A percentile compares a stretch with the other conserved stretches of the same genome.
These are phyloP conservation scores for Hyphantria cunea DNA, from an alignment of 1,140 invertebrate species.

Conservation along the genomic window DNA sequence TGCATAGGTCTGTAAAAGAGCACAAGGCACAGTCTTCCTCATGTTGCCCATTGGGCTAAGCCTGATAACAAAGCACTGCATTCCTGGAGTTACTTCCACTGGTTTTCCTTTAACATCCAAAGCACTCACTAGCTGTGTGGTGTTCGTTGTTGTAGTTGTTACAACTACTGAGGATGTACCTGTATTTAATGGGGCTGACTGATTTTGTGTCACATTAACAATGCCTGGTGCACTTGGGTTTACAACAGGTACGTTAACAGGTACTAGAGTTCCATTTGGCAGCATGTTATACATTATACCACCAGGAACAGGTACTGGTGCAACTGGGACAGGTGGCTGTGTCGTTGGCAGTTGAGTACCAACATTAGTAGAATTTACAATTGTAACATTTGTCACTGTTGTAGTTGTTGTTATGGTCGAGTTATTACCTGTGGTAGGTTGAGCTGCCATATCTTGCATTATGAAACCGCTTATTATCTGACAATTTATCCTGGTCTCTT, in stretches of 20 bases:
- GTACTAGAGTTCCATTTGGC: slow-evolving; percentile 66
- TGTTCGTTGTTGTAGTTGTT: slow-evolving; percentile 59
- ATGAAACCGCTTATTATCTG: slow-evolving; percentile 70
- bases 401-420: slow-evolving; percentile 51
- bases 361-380: slow-evolving; percentile 49
- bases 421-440: slow-evolving; percentile 46
- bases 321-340: slow-evolving; percentile 5
- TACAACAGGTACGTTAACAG: slow-evolving; percentile 43
- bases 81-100: slow-evolving; percentile 65
- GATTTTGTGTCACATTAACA: slow-evolving; percentile 47
- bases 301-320: too few species aligned
- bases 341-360: slow-evolving; percentile 7
- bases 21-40: slow-evolving; percentile 60
- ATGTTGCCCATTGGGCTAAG: slow-evolving; percentile 53
- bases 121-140: slow-evolving; percentile 63
- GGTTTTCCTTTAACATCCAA: slow-evolving; percentile 67
- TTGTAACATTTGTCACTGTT: slow-evolving; percentile 64
- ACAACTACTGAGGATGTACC: slow-evolving; percentile 53
- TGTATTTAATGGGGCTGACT: slow-evolving; percentile 3
- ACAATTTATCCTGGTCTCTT: slow-evolving; percentile 74
- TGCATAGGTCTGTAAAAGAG: slow-evolving; percentile 65
- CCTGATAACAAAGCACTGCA: slow-evolving; percentile 70
- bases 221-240: slow-evolving; percentile 14
- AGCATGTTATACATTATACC: slow-evolving; percentile 53
- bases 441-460: slow-evolving; percentile 50